A percentile compares a stretch with the other conserved stretches of the same genome.
These are phyloP conservation scores for Pyrrhia umbra DNA, from an alignment of 2,888 invertebrate genomes.

Conservation along the genomic window DNA sequence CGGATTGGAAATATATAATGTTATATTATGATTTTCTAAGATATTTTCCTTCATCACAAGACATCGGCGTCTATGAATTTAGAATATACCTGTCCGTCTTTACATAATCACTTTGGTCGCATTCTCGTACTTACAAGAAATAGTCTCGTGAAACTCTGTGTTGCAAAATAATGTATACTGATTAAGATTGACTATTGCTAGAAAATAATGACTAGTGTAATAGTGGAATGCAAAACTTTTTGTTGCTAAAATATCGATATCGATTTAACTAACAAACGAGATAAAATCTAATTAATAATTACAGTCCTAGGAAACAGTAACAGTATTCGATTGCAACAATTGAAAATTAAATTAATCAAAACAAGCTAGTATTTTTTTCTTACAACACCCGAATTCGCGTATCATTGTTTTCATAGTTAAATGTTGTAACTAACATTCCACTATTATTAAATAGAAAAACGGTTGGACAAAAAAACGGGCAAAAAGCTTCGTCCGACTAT, in stretches of 20 bases:
- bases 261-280: background rate
- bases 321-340: slow-evolving; percentile 3
- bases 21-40: too few species aligned
- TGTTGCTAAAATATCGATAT: background rate
- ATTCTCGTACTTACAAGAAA: too few species aligned
- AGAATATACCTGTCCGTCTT: too few species aligned
- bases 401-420: slow-evolving; percentile 46
- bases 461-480: slow-evolving; percentile 20
- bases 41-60: too few species aligned
- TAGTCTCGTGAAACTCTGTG: too few species aligned
- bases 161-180: too few species aligned
- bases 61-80: too few species aligned
- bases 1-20: too few species aligned
- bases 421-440: slow-evolving; percentile 20
- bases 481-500: slow-evolving; percentile 41
- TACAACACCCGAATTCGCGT: slow-evolving; percentile 16
- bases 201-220: too few species aligned
- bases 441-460: slow-evolving; percentile 36
- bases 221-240: background rate
- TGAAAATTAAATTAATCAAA: slow-evolving; percentile 13
- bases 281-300: background rate
- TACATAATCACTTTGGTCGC: too few species aligned
- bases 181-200: too few species aligned
- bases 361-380: background rate
- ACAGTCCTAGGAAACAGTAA: slow-evolving; percentile 11